phyloP scores from a whole-genome alignment of 2,113 vertebrate genomes.

The Haplochromis burtoni region DNA sequence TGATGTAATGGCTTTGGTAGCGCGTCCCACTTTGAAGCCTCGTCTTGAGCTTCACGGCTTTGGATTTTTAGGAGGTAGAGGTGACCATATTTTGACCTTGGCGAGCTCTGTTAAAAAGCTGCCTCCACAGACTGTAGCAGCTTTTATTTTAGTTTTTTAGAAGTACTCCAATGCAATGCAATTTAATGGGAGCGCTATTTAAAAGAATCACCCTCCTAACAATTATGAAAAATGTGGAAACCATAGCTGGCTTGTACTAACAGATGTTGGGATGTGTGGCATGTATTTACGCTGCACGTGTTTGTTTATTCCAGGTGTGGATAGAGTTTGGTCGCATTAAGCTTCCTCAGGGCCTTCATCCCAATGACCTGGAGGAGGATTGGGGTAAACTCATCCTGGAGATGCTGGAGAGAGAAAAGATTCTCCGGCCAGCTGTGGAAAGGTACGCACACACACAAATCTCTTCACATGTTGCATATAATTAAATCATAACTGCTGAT shows the following conservation, averaged over 20 bases:
- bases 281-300: rapidly evolving
- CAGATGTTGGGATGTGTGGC: background rate
- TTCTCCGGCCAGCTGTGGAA: conserved; percentile 88
- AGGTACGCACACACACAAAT: conserved; percentile 65
- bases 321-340: conserved; percentile 96
- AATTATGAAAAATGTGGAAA: background rate
- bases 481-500: background rate
- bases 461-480: background rate
- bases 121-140: background rate
- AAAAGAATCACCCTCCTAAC: background rate
- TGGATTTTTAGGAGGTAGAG: background rate
- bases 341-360: conserved; percentile 89
- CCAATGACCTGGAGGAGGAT: conserved; percentile 93
- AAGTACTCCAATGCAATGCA: rapidly evolving
- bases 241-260: rapidly evolving
- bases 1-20: background rate
- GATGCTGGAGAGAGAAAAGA: conserved; percentile 96
- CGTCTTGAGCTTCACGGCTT: background rate
- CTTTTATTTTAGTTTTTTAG: background rate
- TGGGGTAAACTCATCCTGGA: conserved; percentile 98
- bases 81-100: rapidly evolving
- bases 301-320: conserved; percentile 77
- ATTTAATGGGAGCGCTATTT: rapidly evolving
- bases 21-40: background rate
- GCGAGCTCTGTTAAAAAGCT: background rate